phyloP scores from a whole-genome alignment of 2,113 vertebrate genomes.

The Tenrec ecaudatus region DNA sequence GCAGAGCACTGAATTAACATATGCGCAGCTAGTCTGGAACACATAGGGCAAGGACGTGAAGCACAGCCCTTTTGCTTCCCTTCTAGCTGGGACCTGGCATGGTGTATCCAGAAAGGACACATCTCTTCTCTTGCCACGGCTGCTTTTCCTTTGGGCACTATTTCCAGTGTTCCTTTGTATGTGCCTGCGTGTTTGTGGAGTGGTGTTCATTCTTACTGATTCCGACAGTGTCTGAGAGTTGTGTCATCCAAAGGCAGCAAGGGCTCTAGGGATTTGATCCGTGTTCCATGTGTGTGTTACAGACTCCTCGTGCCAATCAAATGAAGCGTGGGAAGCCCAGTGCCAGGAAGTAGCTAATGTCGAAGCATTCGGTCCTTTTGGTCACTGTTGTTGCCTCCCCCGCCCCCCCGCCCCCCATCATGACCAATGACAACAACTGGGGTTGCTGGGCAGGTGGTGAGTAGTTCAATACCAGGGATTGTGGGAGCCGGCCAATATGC shows the following conservation, averaged over 20 bases:
- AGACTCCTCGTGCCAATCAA: not conserved
- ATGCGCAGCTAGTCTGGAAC: not conserved
- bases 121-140: not conserved
- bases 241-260: not conserved
- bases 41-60: not conserved
- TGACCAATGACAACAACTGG: not conserved
- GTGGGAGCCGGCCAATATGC: not conserved
- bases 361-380: slow-evolving; percentile 8
- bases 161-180: not conserved
- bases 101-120: not conserved
- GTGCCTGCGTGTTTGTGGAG: not conserved
- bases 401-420: no score
- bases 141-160: not conserved
- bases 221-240: not conserved
- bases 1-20: not conserved
- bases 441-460: not conserved
- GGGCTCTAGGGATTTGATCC: not conserved
- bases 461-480: not conserved
- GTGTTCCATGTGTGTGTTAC: not conserved
- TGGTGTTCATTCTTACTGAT: not conserved
- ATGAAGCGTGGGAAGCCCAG: not conserved
- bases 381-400: not conserved
- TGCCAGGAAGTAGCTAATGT: not conserved
- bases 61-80: not conserved
- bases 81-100: not conserved